Conservation (phyloP, 2,888 invertebrate species). For the Leuctra nigra region DNA sequence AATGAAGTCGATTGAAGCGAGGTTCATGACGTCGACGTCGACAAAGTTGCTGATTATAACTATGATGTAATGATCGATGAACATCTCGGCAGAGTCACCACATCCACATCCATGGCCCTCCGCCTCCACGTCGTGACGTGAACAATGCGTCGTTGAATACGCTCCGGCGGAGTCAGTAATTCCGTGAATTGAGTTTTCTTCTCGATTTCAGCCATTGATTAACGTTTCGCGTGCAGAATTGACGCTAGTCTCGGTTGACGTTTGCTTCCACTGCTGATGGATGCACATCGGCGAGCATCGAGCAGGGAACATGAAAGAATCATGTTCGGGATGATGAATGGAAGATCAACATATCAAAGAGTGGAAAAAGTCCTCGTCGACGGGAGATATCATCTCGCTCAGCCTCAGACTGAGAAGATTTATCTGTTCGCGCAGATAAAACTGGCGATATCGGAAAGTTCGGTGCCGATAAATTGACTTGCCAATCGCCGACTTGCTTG, state of each 20-base stretch:
- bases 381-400: constrained; percentile 11
- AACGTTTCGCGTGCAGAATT: constrained; percentile 14
- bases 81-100: no score
- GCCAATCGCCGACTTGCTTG: neutral
- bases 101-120: no score
- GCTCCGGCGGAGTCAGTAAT: no score
- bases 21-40: no score
- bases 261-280: constrained; percentile 11
- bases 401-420: constrained; percentile 7
- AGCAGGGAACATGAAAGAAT: neutral
- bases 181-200: neutral
- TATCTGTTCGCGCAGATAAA: constrained; percentile 5
- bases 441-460: neutral
- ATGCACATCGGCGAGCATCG: constrained; percentile 7
- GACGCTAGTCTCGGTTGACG: constrained; percentile 5
- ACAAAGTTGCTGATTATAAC: no score
- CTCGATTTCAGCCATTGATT: constrained; percentile 4
- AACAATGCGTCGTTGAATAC: no score
- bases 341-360: constrained; percentile 16
- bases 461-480: neutral
- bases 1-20: no score
- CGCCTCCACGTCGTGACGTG: no score
- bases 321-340: constrained; percentile 13
- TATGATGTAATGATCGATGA: no score
- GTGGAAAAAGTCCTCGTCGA: neutral